Evolutionary conservation across 2,113 vertebrate species (phyloP).

Genomic region (Mus musculus): DNA sequence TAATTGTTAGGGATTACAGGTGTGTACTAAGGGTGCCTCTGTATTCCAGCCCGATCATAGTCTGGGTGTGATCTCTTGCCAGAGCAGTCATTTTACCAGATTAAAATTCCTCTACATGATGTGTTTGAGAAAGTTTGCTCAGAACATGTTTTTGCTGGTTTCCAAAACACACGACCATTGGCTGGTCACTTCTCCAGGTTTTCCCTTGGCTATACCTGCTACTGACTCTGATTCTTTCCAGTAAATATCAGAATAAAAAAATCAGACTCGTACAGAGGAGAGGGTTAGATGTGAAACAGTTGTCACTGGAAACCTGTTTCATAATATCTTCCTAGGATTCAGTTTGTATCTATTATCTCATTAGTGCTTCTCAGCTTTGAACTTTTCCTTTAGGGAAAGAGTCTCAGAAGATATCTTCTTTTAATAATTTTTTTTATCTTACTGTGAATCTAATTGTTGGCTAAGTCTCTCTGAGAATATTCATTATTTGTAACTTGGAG

Average conservation of each 20-base stretch:
- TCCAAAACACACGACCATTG: not conserved
- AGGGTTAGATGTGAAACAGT: not conserved
- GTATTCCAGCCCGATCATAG: too few relatives aligned
- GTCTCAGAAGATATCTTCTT: constrained; percentile 6
- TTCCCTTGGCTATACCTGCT: not conserved
- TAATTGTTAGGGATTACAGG: too few relatives aligned
- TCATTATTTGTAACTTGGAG: constrained; percentile 20
- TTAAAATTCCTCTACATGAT: too few relatives aligned
- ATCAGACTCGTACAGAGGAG: not conserved
- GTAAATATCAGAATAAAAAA: not conserved
- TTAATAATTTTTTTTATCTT: constrained; percentile 6
- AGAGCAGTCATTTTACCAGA: too few relatives aligned
- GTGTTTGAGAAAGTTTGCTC: not conserved
- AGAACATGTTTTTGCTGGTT: not conserved
- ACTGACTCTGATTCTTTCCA: not conserved
- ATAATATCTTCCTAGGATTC: not conserved
- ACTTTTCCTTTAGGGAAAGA: not conserved
- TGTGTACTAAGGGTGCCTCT: too few relatives aligned
- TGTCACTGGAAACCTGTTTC: not conserved
- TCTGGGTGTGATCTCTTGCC: too few relatives aligned
- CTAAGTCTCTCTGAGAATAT: not conserved
- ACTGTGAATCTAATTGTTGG: constrained; percentile 40
- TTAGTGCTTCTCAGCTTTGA: not conserved
- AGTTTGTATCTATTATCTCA: not conserved
- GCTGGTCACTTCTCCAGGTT: not conserved